phyloP scores from a whole-genome alignment of 1,140 invertebrate genomes.

The Euura lappo region DNA sequence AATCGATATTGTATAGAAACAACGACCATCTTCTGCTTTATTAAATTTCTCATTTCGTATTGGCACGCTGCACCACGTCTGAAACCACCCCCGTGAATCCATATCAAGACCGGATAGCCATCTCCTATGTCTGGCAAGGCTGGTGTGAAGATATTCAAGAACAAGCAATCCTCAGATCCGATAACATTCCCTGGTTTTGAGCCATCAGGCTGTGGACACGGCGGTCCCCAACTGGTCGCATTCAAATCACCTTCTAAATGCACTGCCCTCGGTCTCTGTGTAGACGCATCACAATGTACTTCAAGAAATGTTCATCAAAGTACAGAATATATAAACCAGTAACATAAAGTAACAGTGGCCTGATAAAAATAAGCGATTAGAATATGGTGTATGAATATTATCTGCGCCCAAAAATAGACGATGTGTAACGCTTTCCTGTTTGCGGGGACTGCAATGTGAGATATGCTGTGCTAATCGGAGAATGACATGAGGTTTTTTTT shows the following conservation, averaged over 20 bases:
- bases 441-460: too few relatives aligned
- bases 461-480: too few relatives aligned
- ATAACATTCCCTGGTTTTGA: constrained; percentile 48
- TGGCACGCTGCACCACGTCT: constrained; percentile 68
- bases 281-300: background rate
- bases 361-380: too few relatives aligned
- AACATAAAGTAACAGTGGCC: too few relatives aligned
- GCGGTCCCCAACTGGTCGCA: constrained; percentile 59
- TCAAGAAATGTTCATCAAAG: background rate
- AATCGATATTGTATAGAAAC: constrained; percentile 84
- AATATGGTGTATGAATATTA: too few relatives aligned
- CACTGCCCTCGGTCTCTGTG: constrained; percentile 58
- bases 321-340: background rate
- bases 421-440: too few relatives aligned
- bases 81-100: constrained; percentile 71
- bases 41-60: constrained; percentile 66
- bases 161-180: constrained; percentile 79
- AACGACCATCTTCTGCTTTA: constrained; percentile 72
- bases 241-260: constrained; percentile 62
- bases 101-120: constrained; percentile 67
- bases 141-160: constrained; percentile 82
- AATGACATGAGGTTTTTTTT: too few relatives aligned
- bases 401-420: too few relatives aligned
- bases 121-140: constrained; percentile 61
- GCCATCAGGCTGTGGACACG: constrained; percentile 64